Evolutionary conservation across 2,797 vertebrate species (phyloP).

Genomic region (Neostethus bicornis): DNA sequence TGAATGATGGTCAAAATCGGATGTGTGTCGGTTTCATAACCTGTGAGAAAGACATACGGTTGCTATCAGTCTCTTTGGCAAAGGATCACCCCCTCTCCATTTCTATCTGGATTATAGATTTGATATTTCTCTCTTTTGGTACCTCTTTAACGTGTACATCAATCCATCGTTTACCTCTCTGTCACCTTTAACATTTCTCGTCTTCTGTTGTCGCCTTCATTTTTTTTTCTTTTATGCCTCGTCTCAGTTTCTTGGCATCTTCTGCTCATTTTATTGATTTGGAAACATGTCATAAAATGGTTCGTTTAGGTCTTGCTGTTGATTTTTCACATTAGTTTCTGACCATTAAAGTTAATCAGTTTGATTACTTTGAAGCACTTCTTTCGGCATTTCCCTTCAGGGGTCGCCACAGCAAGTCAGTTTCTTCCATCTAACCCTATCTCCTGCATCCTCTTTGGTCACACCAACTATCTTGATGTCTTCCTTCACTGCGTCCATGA

Average conservation of each 20-base stretch:
- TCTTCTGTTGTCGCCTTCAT: slow-evolving; percentile 16
- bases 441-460: no score
- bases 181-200: slow-evolving; percentile 29
- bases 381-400: no score
- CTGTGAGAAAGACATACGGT: slow-evolving; percentile 42
- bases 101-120: slow-evolving; percentile 49
- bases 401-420: no score
- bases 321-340: background rate
- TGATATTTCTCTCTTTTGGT: slow-evolving; percentile 38
- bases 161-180: slow-evolving; percentile 17
- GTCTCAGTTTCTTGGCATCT: slow-evolving; percentile 15
- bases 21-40: slow-evolving; percentile 54
- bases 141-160: slow-evolving; percentile 34
- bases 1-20: slow-evolving; percentile 46
- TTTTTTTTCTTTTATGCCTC: slow-evolving; percentile 6
- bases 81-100: slow-evolving; percentile 42
- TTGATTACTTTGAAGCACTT: background rate
- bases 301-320: no score
- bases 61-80: slow-evolving; percentile 41
- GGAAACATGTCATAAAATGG: slow-evolving; percentile 34
- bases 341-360: background rate
- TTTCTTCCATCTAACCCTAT: no score
- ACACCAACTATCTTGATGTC: no score
- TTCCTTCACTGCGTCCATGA: no score
- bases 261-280: slow-evolving; percentile 13